These are phyloP conservation scores for Eupleurogrammus muticus DNA, from an alignment of 2,797 vertebrate species.

Conservation along the genomic window DNA sequence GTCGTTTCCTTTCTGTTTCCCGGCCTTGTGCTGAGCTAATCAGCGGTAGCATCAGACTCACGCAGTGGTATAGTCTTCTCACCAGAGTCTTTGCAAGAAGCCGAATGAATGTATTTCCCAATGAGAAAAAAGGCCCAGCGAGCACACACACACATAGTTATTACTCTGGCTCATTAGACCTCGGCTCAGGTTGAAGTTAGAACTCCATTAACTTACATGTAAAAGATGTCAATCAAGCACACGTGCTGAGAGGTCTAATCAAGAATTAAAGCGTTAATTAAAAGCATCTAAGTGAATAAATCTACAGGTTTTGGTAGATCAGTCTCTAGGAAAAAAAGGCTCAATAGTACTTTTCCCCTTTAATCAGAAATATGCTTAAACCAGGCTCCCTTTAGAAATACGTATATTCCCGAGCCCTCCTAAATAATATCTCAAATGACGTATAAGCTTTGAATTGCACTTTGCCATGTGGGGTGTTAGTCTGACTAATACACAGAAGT, in stretches of 20 bases:
- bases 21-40: not conserved
- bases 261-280: not conserved
- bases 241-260: slow-evolving; percentile 11
- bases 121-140: slow-evolving; percentile 13
- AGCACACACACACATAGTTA: slow-evolving; percentile 12
- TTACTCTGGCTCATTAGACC: slow-evolving; percentile 4
- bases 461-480: slow-evolving; percentile 62
- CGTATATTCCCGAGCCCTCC: slow-evolving; percentile 40
- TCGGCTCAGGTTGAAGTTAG: slow-evolving; percentile 8
- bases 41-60: not conserved
- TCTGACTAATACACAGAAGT: slow-evolving; percentile 50
- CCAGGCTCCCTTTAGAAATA: slow-evolving; percentile 27
- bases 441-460: slow-evolving; percentile 67
- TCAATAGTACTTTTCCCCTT: slow-evolving; percentile 8
- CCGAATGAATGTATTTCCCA: not conserved
- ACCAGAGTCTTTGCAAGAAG: not conserved
- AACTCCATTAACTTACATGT: not conserved
- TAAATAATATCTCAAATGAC: slow-evolving; percentile 46
- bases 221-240: not conserved
- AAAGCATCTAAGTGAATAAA: slow-evolving; percentile 3
- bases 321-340: slow-evolving; percentile 9
- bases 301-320: slow-evolving; percentile 3
- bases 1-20: not conserved
- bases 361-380: slow-evolving; percentile 32
- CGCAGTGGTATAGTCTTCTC: not conserved